Evolutionary conservation across 2,888 invertebrate genomes (phyloP).

Genomic region (Rotaria socialis): DNA sequence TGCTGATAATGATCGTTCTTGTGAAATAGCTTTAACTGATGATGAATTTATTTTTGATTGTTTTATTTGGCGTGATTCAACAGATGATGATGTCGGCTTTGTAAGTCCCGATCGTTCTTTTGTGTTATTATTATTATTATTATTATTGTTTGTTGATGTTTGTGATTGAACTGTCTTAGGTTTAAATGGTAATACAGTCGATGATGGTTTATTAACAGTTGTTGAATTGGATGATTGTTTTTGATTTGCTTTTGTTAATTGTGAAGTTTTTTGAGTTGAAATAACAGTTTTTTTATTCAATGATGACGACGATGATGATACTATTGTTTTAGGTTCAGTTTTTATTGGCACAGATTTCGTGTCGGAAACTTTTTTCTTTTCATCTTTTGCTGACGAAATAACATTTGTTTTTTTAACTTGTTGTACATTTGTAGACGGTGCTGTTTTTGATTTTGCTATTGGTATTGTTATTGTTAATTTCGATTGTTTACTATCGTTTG

Average conservation of each 20-base stretch:
- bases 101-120: no score
- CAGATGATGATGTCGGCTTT: neutral
- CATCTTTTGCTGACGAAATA: neutral
- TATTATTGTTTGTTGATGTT: neutral
- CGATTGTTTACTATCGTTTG: neutral
- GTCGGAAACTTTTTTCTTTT: neutral
- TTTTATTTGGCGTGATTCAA: neutral
- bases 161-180: neutral
- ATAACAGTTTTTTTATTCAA: neutral
- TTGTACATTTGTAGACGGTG: neutral
- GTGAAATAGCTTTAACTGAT: neutral
- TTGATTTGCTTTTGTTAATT: neutral
- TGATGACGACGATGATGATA: neutral
- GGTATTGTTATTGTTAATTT: slow-evolving; percentile 15
- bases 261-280: neutral
- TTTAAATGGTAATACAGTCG: neutral
- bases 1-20: neutral
- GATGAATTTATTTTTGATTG: neutral
- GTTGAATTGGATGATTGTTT: neutral
- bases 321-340: neutral
- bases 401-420: neutral
- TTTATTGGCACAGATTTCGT: neutral
- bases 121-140: no score
- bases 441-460: neutral
- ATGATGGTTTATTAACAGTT: neutral